These are phyloP conservation scores for Galleria mellonella DNA, from an alignment of 1,140 invertebrate species.

Conservation along the genomic window DNA sequence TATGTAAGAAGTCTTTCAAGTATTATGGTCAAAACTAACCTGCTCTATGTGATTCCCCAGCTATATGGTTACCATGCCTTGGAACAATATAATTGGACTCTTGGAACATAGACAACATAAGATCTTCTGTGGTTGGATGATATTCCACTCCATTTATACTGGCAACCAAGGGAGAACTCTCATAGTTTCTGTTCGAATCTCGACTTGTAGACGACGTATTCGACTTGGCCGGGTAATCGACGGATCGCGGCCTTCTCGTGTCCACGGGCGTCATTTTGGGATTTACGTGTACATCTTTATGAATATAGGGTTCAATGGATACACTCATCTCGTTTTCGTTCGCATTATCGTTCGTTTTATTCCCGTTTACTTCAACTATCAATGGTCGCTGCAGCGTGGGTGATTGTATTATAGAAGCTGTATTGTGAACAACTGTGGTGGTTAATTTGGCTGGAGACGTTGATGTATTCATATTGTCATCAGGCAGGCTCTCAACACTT, in stretches of 20 bases:
- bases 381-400: slow-evolving; percentile 50
- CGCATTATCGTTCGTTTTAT: slow-evolving; percentile 38
- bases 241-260: slow-evolving; percentile 46
- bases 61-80: slow-evolving; percentile 44
- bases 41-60: slow-evolving; percentile 56
- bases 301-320: slow-evolving; percentile 50
- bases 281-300: slow-evolving; percentile 72
- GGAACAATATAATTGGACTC: slow-evolving; percentile 64
- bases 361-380: slow-evolving; percentile 54
- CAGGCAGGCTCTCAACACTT: slow-evolving; percentile 47
- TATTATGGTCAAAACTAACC: slow-evolving; percentile 26
- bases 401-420: slow-evolving; percentile 40
- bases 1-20: neutral
- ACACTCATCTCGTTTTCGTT: slow-evolving; percentile 49
- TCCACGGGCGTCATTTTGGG: slow-evolving; percentile 71
- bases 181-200: slow-evolving; percentile 53
- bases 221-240: slow-evolving; percentile 41
- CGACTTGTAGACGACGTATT: slow-evolving; percentile 24
- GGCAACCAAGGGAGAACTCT: slow-evolving; percentile 57
- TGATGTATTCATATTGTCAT: slow-evolving; percentile 22
- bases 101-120: slow-evolving; percentile 66
- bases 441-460: slow-evolving; percentile 24
- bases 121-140: slow-evolving; percentile 61
- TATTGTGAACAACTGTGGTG: slow-evolving; percentile 44
- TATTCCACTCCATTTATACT: slow-evolving; percentile 68